phyloP scores from a whole-genome alignment of 2,113 vertebrate species.

The Chascanopsetta lugubris region DNA sequence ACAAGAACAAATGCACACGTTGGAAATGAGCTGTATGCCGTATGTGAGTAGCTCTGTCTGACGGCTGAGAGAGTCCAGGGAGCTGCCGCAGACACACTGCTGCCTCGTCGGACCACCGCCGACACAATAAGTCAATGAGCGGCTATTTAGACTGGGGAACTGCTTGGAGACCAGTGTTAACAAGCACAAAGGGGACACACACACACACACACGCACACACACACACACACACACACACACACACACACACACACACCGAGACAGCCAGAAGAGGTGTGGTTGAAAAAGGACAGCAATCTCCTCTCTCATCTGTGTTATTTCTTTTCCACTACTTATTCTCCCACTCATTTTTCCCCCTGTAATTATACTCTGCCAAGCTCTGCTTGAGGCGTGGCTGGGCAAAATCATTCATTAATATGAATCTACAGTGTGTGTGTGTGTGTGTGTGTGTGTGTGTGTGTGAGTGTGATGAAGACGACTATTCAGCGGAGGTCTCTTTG shows the following conservation, averaged over 20 bases:
- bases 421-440: conserved; percentile 60
- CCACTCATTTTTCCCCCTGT: conserved; percentile 47
- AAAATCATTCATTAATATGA: conserved; percentile 77
- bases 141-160: conserved; percentile 54
- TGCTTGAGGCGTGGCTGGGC: conserved; percentile 68
- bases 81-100: conserved; percentile 15
- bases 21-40: conserved; percentile 37
- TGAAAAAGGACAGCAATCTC: conserved; percentile 35
- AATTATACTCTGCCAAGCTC: conserved; percentile 79
- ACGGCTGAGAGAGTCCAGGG: conserved; percentile 43
- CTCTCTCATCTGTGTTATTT: conserved; percentile 41
- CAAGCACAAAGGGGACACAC: conserved; percentile 64
- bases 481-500: conserved; percentile 80
- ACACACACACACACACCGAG: too few species aligned
- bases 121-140: conserved; percentile 46
- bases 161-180: conserved; percentile 68
- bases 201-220: too few species aligned
- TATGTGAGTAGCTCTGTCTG: conserved; percentile 2
- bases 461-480: conserved; percentile 59
- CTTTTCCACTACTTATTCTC: conserved; percentile 49
- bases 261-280: conserved; percentile 27
- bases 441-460: conserved; percentile 16
- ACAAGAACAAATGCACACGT: conserved; percentile 15
- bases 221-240: too few species aligned
- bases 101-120: conserved; percentile 30